Base-by-base conservation (phyloP, 2,797 vertebrate species). In the Pipistrellus nathusii region DNA sequence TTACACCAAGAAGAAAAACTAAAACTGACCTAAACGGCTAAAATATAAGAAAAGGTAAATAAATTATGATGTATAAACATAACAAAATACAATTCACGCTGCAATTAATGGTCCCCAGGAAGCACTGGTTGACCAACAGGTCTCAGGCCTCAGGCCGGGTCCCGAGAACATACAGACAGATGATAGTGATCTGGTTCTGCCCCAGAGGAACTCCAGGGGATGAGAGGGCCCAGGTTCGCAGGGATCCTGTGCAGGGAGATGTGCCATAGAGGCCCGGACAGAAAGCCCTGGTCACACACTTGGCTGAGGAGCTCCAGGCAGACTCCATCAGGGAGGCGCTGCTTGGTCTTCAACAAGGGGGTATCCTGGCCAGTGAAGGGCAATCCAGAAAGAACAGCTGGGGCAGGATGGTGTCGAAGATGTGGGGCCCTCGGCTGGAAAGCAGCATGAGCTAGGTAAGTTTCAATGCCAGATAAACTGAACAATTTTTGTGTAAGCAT, bases 1-100 rank as follows among this genome's bases (percentile, higher is more conserved):
- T 27, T 10, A 69, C 11, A 81, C 21, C 66, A 68, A 17, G 25
- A 80, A 62, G 85, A 38, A 75, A 91, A 88, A 62, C 10, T 62
- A 27, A 21, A 81, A 71, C 35, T n/a, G 23, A 20, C n/a, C 13
- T 32, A 32, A 89, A 55, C 53, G 72, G 23, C 75, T 51, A 35
- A 44, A 59, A 44, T 59, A 38, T 4, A 83, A 73, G 57, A 80
- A 76, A 85, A 77, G n/a, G 13, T 48, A 66, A 72, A 27, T 15
- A 71, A 88, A 13, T 4, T 46, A 17, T 10, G 41, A 83, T 35
- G 18, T 41, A 35, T 15, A 57, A 90, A 72, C 8, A 3, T 15
- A 46, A 10, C 8, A 17, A n/a, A 21, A 55, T 3, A 18, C 15
- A 46, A 11, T 12, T 44, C 62, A 9, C 17, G 76, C 59, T 46